Base-by-base conservation (phyloP, 2,888 invertebrate species). In the Amiota communis region DNA sequence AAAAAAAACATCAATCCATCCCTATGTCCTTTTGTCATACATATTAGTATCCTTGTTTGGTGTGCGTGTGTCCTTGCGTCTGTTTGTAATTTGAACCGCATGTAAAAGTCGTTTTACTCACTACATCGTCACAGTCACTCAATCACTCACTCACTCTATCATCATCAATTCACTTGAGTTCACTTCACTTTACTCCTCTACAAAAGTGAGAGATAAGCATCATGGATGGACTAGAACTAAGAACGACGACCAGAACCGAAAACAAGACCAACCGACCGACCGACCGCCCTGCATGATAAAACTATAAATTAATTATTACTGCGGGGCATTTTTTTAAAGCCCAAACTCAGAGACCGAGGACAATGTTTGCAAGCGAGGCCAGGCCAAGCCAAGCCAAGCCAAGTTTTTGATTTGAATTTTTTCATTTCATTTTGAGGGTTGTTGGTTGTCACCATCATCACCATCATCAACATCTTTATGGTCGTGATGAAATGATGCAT, bases 251-350 rank as follows among this genome's bases (percentile, higher is more conserved):
- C 23, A 23, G 23, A 23, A 23, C 23, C 23, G 23, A 23, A 23
- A 23, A 23, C 23, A 23, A 23, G 61, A 17, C 17, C 13, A 4
- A 61, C 17, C 12, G 15, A 15, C 12, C 3, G 13, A 61, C 20
- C 20, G 63, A 63, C 47, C 46, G 11, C 72, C 59, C 59, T 48
- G 81, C 80, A 80, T 80, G 87, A 88, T 87, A 87, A 88, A 88
- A 88, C 87, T 87, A 87, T 88, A 88, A 88, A 88, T 88, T 88
- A 88, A 88, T 88, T 88, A 88, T 84, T 85, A 80, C 87, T 83
- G 85, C 85, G 87, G 88, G 85, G 84, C 84, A 87, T 82, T 86
- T 85, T 59, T 17, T 6, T 0, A 6, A 36, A 36, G 6, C 36
- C 6, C 36, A 36, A 6, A 36, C 36, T 6, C 36, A 36, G 36